Evolutionary conservation across 2,888 invertebrate genomes (phyloP).

Genomic region (Xylocampa areola): DNA sequence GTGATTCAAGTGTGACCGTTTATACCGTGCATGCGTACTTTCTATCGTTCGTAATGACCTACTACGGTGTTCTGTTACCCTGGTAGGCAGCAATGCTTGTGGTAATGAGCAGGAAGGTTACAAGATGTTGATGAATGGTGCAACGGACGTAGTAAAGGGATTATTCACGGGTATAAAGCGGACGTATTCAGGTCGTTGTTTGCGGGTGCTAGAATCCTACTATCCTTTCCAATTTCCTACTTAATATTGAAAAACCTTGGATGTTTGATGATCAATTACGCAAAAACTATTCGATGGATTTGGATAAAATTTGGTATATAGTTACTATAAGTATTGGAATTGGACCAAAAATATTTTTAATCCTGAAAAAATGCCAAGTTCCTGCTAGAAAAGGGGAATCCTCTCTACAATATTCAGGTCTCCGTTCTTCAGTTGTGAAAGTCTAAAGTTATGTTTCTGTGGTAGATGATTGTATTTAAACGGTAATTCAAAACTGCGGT

Average conservation of each 20-base stretch:
- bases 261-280: too few species aligned
- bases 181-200: constrained; percentile 33
- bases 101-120: constrained; percentile 55
- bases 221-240: too few species aligned
- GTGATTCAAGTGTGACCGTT: constrained; percentile 65
- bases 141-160: constrained; percentile 38
- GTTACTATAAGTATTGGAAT: too few species aligned
- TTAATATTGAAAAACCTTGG: too few species aligned
- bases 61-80: constrained; percentile 54
- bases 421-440: too few species aligned
- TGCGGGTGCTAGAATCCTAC: neutral
- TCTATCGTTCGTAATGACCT: constrained; percentile 53
- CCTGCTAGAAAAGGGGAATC: too few species aligned
- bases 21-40: constrained; percentile 52
- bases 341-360: too few species aligned
- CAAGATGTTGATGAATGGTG: constrained; percentile 54
- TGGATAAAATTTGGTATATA: too few species aligned
- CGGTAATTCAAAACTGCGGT: constrained; percentile 21
- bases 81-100: constrained; percentile 53
- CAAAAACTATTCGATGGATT: too few species aligned
- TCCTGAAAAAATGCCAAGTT: too few species aligned
- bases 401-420: too few species aligned
- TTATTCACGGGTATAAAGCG: constrained; percentile 42
- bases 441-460: too few species aligned
- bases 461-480: constrained; percentile 15